These are phyloP conservation scores for Mesitornis unicolor DNA, from an alignment of 2,113 vertebrate genomes.

Conservation along the genomic window DNA sequence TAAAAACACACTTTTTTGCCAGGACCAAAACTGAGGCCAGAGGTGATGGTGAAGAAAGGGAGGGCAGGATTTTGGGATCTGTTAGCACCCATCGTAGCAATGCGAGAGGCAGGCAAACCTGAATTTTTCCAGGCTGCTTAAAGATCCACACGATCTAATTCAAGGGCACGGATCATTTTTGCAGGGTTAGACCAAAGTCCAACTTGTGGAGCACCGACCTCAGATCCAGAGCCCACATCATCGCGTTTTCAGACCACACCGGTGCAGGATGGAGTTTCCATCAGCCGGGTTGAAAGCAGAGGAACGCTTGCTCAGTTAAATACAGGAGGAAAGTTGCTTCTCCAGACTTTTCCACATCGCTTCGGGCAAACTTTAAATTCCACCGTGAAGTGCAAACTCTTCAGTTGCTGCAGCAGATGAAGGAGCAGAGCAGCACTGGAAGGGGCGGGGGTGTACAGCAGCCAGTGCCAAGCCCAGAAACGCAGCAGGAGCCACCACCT, in stretches of 20 bases:
- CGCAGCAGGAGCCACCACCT: not conserved
- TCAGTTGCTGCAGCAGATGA: not conserved
- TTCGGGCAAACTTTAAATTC: not conserved
- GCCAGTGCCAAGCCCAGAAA: not conserved
- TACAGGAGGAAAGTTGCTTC: not conserved
- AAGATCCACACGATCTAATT: not conserved
- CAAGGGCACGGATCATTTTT: rapidly evolving
- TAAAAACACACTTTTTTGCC: not conserved
- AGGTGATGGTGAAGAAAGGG: not conserved
- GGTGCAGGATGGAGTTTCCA: not conserved
- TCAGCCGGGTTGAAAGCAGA: rapidly evolving
- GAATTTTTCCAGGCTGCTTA: not conserved
- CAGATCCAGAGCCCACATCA: no score
- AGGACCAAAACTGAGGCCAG: not conserved
- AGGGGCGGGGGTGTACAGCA: not conserved
- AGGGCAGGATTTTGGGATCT: not conserved
- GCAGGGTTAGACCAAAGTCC: not conserved
- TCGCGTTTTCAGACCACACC: rapidly evolving
- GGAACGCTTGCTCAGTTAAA: rapidly evolving
- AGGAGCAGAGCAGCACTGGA: not conserved
- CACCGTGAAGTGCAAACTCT: not conserved
- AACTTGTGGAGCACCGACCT: not conserved
- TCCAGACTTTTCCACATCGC: not conserved
- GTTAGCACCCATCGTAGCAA: not conserved
- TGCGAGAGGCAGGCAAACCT: not conserved